Conservation (phyloP, 2,888 invertebrate species). For the Apamea epomidion region DNA sequence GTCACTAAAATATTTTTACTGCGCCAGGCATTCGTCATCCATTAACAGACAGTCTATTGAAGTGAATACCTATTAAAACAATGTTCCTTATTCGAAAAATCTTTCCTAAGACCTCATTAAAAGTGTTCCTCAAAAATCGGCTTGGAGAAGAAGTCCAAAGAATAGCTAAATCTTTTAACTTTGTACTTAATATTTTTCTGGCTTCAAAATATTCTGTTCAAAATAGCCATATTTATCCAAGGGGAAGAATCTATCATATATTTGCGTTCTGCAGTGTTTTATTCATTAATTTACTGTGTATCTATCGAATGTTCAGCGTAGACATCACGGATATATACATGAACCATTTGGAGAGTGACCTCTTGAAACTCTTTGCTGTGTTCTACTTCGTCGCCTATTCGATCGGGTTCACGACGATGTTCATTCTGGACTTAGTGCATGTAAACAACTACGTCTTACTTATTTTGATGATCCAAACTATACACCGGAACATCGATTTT, state of each 20-base stretch:
- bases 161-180: conserved; percentile 20
- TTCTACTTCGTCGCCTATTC: conserved; percentile 10
- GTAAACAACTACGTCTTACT: conserved; percentile 26
- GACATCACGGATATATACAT: background rate
- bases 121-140: background rate
- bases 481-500: conserved; percentile 1
- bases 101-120: background rate
- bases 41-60: background rate
- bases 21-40: background rate
- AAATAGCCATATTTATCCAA: conserved; percentile 18
- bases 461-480: conserved; percentile 21
- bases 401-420: conserved; percentile 21
- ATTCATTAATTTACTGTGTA: conserved; percentile 4
- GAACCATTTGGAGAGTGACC: conserved; percentile 11
- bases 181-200: conserved; percentile 8
- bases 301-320: conserved; percentile 13
- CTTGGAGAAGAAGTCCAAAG: conserved; percentile 7
- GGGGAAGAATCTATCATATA: conserved; percentile 9
- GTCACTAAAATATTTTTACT: background rate
- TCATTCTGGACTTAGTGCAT: conserved; percentile 26
- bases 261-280: background rate
- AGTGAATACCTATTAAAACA: background rate
- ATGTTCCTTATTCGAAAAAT: conserved; percentile 8
- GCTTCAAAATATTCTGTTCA: conserved; percentile 21
- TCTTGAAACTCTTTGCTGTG: conserved; percentile 12